Base-by-base conservation (phyloP, 2,888 invertebrate genomes). In the Morpho achilles region DNA sequence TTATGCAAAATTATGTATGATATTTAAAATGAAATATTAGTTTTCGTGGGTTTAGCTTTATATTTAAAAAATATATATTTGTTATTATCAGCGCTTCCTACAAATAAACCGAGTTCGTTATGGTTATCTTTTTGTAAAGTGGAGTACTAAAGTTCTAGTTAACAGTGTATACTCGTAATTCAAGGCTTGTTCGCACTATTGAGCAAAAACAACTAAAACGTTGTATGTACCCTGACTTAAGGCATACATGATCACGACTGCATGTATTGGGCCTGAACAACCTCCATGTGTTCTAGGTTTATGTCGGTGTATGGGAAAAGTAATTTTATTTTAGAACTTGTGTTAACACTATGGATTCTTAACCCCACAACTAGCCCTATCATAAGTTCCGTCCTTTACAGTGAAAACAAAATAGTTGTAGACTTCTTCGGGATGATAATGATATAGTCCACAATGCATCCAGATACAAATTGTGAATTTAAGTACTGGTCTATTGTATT, bases 211-310 rank as follows among this genome's bases (percentile, higher is more conserved):
- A 48, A 61, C 57, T 23, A 61, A 61, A 56, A 52, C 43, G 54
- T 39, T 53, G 50, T 46, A 16, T 53, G 42, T 46, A 44, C 23
- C 54, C 63, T 58, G 59, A 61, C 58, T 56, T 58, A 63, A 58
- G 56, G 56, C 56, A 56, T 60, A 63, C 63, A 63, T 62, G 60
- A 68, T 65, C 62, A 64, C 62, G 59, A 60, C 50, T 41, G 60
- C 58, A 51, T 58, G 59, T 53, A 53, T 44, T 42, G 44, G 44
- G 45, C 41, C 53, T 45, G 43, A 53, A 58, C 53, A 58, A 51
- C 40, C 54, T 46, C 39, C 55, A 55, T 50, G 55, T 50, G 55
- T 39, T 55, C n/a, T 44, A 50, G 49, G 55, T 55, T 55, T 55
- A 55, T 50, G 49, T 55, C 50, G 55, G 9, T 50, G 55, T 55